Base-by-base conservation (phyloP, 2,888 invertebrate genomes). In the Leistus spinibarbis region DNA sequence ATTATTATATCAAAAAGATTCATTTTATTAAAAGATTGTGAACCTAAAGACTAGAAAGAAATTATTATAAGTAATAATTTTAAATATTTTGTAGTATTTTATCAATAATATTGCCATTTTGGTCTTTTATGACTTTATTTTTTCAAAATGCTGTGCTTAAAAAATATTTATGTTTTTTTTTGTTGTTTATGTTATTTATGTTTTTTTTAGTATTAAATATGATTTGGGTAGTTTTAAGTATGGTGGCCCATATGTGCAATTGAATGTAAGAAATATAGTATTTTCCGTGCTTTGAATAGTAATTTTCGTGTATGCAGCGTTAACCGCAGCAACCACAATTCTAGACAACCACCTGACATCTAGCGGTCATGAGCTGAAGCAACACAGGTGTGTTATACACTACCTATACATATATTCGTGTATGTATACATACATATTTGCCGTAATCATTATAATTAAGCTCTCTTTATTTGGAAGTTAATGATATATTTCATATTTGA, bases 331-430 rank as follows among this genome's bases (percentile, higher is more conserved):
- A 23, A 23, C 23, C 27, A n/a, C 24, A 64, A 73, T 27, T 63
- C 54, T 67, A 60, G 67, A 77, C 77, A 78, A 67, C 78, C 79
- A 78, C 77, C 78, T 77, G 78, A 77, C 78, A 78, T 71, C 72
- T 78, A 79, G 78, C 77, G 77, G 77, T 76, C 74, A 60, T 62
- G 24, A 67, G 74, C 60, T 62, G 74, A 74, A 74, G 54, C 62
- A 53, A 63, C 75, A 75, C 75, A 68, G 68, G 69, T 75, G 69
- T 69, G 62, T 54, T 27, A n/a, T 22, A 65, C 56, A 27, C 22
- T 22, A 20, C 13, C 56, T 63, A 10, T 63, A 63, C 63, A 27
- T 65, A 23, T 2, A 7, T 65, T 17, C 17, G 22, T 17, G 3
- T 40, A 13, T 40, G 3, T 40, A 57, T 67, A 66, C 62, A 66